Percentiles rank a stretch among this genome's conserved stretches.
These are phyloP conservation scores for Scaptomyza cyrtandrae DNA, from an alignment of 2,888 invertebrate genomes.

Conservation along the genomic window DNA sequence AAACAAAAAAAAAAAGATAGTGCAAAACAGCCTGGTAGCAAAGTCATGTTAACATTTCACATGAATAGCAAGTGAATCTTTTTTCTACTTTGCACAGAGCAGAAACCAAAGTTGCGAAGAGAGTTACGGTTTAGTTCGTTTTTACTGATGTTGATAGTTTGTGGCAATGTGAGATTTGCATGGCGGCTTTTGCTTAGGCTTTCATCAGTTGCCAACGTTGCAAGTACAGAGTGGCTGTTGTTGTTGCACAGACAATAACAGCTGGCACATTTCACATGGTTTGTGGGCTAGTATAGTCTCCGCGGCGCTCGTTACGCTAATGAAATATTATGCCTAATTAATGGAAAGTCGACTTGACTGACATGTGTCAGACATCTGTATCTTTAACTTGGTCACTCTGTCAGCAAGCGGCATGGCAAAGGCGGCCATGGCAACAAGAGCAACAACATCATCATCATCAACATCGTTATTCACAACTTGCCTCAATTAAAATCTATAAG, in stretches of 20 bases:
- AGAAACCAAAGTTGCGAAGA: no score
- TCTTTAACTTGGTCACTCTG: conserved; percentile 80
- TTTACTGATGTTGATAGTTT: conserved; percentile 31
- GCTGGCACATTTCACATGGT: conserved; percentile 72
- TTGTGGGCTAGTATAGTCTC: background rate
- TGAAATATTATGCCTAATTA: conserved; percentile 78
- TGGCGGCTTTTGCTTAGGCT: conserved; percentile 48
- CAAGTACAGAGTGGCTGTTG: conserved; percentile 4
- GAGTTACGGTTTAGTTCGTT: conserved; percentile 13
- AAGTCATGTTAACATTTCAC: conserved; percentile 70
- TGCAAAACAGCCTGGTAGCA: conserved; percentile 12
- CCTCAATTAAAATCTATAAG: conserved; percentile 77
- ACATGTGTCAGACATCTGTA: conserved; percentile 72
- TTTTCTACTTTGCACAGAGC: conserved; percentile 61
- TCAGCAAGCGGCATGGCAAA: conserved; percentile 39
- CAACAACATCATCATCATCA: conserved; percentile 35
- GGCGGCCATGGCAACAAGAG: conserved; percentile 8
- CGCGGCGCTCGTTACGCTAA: conserved; percentile 72
- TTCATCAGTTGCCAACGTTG: conserved; percentile 50
- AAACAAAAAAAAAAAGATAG: conserved; percentile 27
- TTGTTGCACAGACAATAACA: conserved; percentile 33
- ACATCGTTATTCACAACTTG: conserved; percentile 50
- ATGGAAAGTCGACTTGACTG: conserved; percentile 73
- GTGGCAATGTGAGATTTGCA: conserved; percentile 48
- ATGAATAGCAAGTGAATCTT: conserved; percentile 47